Evolutionary conservation across 2,888 invertebrate species (phyloP).

Genomic region (Trachelus iudaicus): DNA sequence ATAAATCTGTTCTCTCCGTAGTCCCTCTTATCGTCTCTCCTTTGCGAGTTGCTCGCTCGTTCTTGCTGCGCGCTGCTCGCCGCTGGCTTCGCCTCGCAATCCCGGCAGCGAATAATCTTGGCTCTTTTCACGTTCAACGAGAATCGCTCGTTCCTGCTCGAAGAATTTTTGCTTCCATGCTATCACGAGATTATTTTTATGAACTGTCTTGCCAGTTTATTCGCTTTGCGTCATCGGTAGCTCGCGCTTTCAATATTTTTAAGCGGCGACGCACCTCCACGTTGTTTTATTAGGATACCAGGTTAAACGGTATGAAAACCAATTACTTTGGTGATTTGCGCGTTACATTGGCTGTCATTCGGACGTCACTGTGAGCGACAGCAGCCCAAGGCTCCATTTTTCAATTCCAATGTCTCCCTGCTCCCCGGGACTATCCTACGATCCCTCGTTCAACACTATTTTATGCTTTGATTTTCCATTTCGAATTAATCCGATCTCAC

Average conservation of each 20-base stretch:
- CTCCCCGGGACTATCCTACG: background rate
- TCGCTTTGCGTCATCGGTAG: background rate
- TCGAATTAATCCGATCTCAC: background rate
- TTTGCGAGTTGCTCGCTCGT: slow-evolving; percentile 17
- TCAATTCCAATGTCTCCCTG: slow-evolving; percentile 58
- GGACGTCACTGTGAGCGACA: slow-evolving; percentile 59
- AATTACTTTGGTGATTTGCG: slow-evolving; percentile 55
- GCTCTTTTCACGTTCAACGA: slow-evolving; percentile 26
- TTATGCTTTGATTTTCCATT: background rate
- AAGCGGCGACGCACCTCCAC: background rate
- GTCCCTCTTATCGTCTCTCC: slow-evolving; percentile 37
- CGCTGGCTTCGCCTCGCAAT: slow-evolving; percentile 45
- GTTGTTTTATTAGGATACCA: background rate
- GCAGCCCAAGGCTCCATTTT: slow-evolving; percentile 60
- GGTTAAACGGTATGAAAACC: slow-evolving; percentile 50
- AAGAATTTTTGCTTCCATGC: background rate
- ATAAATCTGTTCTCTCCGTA: slow-evolving; percentile 62
- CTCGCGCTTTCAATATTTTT: background rate
- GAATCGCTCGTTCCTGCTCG: background rate
- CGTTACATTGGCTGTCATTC: slow-evolving; percentile 61
- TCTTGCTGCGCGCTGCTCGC: slow-evolving; percentile 5
- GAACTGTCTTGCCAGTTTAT: background rate
- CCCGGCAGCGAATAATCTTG: slow-evolving; percentile 51
- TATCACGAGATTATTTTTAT: background rate
- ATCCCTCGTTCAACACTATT: background rate